phyloP scores from a whole-genome alignment of 2,888 invertebrate genomes.

The Callyntrura sp. region DNA sequence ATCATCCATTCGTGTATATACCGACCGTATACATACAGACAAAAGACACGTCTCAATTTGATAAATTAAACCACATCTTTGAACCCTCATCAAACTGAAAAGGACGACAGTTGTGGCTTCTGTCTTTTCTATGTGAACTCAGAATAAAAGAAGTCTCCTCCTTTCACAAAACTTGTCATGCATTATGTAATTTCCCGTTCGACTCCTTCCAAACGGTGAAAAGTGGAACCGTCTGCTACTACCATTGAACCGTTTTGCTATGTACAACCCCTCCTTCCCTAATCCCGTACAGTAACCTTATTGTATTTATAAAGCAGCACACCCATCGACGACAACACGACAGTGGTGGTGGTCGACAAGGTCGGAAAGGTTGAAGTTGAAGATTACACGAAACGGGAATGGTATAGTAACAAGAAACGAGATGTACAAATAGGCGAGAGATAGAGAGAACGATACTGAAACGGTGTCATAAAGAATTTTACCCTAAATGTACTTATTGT shows the following conservation, averaged over 20 bases:
- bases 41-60: constrained; percentile 29
- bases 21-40: neutral
- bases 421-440: too few relatives aligned
- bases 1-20: neutral
- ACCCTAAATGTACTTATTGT: constrained; percentile 44
- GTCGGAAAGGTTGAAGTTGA: neutral
- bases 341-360: neutral
- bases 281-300: neutral
- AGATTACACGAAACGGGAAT: neutral
- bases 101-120: constrained; percentile 19
- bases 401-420: neutral
- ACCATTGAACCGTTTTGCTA: neutral
- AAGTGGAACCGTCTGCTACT: constrained; percentile 11
- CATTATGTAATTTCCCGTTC: constrained; percentile 31
- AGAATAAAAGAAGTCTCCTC: constrained; percentile 33
- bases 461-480: constrained; percentile 33
- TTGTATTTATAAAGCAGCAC: neutral
- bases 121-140: constrained; percentile 16
- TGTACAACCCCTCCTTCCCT: neutral
- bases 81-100: constrained; percentile 22
- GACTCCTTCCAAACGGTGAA: neutral
- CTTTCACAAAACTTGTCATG: constrained; percentile 18
- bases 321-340: neutral
- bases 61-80: constrained; percentile 41
- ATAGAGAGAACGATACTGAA: neutral